Conservation (phyloP, 2,888 invertebrate genomes). For the Temnothorax ravouxi region DNA sequence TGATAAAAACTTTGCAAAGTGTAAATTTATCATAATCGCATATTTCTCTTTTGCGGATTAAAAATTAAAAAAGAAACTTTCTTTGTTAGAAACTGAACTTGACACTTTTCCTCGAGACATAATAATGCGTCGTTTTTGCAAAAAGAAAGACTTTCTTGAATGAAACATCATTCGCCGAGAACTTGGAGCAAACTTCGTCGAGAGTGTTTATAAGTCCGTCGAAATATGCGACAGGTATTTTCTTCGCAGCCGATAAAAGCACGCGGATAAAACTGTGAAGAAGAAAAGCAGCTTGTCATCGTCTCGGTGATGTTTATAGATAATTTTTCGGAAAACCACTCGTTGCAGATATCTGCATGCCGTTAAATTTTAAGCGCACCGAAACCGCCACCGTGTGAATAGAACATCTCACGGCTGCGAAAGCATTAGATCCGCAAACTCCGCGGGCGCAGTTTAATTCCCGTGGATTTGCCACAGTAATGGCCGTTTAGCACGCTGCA, state of each 20-base stretch:
- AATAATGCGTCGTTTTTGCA: background rate
- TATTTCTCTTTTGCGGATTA: background rate
- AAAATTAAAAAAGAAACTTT: background rate
- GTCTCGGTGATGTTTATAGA: background rate
- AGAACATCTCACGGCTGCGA: background rate
- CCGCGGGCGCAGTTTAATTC: slow-evolving; percentile 43
- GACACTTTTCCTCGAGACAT: background rate
- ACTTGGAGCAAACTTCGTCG: background rate
- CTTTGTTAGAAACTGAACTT: background rate
- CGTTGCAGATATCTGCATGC: background rate
- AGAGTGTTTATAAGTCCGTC: background rate
- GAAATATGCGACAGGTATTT: background rate
- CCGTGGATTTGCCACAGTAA: slow-evolving; percentile 32
- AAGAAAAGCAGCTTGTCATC: background rate
- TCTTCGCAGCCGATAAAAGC: background rate
- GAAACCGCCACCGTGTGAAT: background rate
- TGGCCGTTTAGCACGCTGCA: slow-evolving; percentile 4
- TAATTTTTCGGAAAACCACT: slow-evolving; percentile 7
- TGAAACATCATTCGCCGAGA: background rate
- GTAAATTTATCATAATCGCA: background rate
- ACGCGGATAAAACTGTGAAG: background rate
- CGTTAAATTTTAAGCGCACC: slow-evolving; percentile 34
- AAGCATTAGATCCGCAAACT: slow-evolving; percentile 20
- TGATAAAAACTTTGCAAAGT: background rate
- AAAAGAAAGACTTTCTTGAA: background rate